Percentiles rank a stretch among this genome's conserved stretches.
phyloP scores from a whole-genome alignment of 2,888 invertebrate species.

The Sesia bembeciformis region DNA sequence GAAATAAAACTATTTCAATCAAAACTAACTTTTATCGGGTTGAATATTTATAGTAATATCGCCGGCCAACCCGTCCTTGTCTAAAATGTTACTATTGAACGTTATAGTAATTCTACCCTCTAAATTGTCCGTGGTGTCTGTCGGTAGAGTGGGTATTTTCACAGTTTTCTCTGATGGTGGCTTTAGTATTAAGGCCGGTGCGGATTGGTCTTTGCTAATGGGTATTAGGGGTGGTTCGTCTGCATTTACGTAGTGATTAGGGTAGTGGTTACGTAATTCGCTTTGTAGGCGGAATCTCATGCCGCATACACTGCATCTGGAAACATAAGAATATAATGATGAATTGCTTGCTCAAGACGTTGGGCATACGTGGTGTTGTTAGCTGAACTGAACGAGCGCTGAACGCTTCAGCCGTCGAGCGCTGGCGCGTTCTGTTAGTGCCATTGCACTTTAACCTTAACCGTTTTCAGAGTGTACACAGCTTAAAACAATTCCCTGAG shows the following conservation, averaged over 20 bases:
- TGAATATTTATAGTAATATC: constrained; percentile 49
- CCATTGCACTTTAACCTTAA: no score
- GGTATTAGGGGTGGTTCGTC: constrained; percentile 6
- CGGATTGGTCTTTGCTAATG: background rate
- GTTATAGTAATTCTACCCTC: constrained; percentile 41
- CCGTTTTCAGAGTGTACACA: no score
- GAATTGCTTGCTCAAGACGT: background rate
- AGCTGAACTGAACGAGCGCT: no score
- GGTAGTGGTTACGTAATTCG: constrained; percentile 61
- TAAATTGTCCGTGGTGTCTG: constrained; percentile 8
- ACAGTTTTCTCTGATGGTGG: constrained; percentile 1
- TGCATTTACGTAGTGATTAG: constrained; percentile 44
- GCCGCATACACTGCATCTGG: constrained; percentile 57
- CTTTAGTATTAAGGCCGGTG: background rate
- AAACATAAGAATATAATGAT: constrained; percentile 7
- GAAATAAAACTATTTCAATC: no score
- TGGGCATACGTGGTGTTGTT: background rate
- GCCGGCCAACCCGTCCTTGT: constrained; percentile 38
- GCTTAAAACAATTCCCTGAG: no score
- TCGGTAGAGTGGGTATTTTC: constrained; percentile 7
- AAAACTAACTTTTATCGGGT: constrained; percentile 20
- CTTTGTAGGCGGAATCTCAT: constrained; percentile 49
- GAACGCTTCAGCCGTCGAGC: no score
- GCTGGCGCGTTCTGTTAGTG: no score
- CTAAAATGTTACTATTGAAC: constrained; percentile 27